These are phyloP conservation scores for Ypsolopha sequella DNA, from an alignment of 2,888 invertebrate species.

Conservation along the genomic window DNA sequence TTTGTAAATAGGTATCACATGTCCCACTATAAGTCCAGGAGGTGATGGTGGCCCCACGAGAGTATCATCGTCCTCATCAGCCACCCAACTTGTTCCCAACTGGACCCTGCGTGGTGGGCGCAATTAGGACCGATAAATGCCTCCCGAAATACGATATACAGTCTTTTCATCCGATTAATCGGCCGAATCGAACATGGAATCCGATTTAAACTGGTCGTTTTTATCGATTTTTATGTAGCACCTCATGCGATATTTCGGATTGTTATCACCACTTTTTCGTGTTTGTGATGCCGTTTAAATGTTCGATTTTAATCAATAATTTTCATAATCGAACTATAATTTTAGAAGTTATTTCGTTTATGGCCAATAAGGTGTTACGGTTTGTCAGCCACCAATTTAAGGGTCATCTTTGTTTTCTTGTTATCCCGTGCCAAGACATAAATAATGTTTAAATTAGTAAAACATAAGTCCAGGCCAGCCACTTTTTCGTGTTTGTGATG, in stretches of 20 bases:
- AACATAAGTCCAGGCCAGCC: conserved; percentile 26
- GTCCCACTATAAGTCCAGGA: too few species aligned
- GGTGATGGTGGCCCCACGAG: conserved; percentile 14
- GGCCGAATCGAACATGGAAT: conserved; percentile 45
- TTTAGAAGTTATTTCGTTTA: too few species aligned
- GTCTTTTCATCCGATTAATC: conserved; percentile 54
- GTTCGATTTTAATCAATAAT: conserved; percentile 8
- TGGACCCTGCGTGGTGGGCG: conserved; percentile 51
- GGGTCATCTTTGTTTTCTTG: too few species aligned
- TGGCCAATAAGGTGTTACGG: too few species aligned
- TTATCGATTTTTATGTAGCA: conserved; percentile 50
- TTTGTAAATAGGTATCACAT: too few species aligned
- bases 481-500: conserved; percentile 14
- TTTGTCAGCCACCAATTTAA: too few species aligned
- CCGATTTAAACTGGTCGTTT: conserved; percentile 49
- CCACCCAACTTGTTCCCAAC: conserved; percentile 48
- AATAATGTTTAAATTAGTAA: conserved; percentile 47
- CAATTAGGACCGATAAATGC: conserved; percentile 65
- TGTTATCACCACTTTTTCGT: conserved; percentile 23
- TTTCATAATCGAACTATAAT: conserved; percentile 3
- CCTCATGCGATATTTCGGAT: conserved; percentile 35
- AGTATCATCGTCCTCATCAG: conserved; percentile 36
- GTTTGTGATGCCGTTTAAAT: conserved; percentile 9
- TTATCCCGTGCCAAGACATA: conserved; percentile 7
- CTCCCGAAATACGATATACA: conserved; percentile 47